Evolutionary conservation across 2,888 invertebrate species (phyloP).

Genomic region (Baronia brevicornis): DNA sequence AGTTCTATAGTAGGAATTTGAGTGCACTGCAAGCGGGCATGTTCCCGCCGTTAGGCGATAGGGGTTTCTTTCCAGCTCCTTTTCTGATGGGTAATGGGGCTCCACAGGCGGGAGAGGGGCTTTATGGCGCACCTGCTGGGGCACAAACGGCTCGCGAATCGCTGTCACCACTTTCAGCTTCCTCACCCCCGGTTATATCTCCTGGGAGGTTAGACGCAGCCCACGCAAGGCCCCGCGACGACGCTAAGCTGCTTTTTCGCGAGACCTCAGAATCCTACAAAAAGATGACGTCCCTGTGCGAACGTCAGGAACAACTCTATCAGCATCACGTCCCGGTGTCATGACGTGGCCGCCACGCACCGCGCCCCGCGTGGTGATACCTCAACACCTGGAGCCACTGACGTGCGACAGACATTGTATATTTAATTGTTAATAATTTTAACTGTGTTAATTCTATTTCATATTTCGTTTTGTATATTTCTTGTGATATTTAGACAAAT

Average conservation of each 20-base stretch:
- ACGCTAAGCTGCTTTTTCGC: slow-evolving; percentile 71
- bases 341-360: slow-evolving; percentile 59
- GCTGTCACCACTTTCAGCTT: slow-evolving; percentile 64
- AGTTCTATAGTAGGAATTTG: slow-evolving; percentile 66
- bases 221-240: slow-evolving; percentile 58
- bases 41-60: slow-evolving; percentile 58
- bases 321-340: slow-evolving; percentile 74
- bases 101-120: slow-evolving; percentile 46
- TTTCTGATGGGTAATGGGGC: slow-evolving; percentile 61
- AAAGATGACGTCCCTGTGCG: slow-evolving; percentile 71
- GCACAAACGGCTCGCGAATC: slow-evolving; percentile 62
- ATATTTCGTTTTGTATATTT: slow-evolving; percentile 74
- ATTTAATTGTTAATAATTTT: slow-evolving; percentile 73
- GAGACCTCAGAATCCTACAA: slow-evolving; percentile 70
- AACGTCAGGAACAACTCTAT: slow-evolving; percentile 71
- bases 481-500: slow-evolving; percentile 76
- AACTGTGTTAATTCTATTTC: slow-evolving; percentile 72
- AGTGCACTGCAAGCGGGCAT: slow-evolving; percentile 59
- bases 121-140: slow-evolving; percentile 57
- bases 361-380: slow-evolving; percentile 62
- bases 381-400: slow-evolving; percentile 37
- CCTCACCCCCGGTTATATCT: slow-evolving; percentile 65
- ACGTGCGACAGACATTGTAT: slow-evolving; percentile 56
- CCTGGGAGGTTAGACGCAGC: slow-evolving; percentile 65
- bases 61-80: slow-evolving; percentile 60